Evolutionary conservation across 2,888 invertebrate species (phyloP).

Genomic region (Sinohyriopsis cumingii): DNA sequence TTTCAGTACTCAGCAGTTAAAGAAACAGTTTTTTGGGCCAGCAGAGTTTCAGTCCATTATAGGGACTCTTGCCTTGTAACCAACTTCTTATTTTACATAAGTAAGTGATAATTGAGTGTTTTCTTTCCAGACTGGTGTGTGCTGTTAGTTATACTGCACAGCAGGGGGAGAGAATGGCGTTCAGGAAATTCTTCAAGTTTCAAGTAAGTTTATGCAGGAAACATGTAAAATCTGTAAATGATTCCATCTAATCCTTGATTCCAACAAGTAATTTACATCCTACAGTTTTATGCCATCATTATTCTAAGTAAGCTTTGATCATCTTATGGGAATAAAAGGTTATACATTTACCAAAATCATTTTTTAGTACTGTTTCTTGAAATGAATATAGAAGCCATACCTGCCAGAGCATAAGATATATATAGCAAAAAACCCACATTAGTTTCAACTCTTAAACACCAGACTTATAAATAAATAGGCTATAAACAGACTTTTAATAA

Average conservation of each 20-base stretch:
- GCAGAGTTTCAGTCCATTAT: neutral
- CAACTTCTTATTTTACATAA: neutral
- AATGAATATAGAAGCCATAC: no score
- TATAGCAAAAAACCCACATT: no score
- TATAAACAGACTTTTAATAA: no score
- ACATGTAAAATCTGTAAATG: neutral
- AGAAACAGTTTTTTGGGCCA: neutral
- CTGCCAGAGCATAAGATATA: no score
- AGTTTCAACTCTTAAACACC: no score
- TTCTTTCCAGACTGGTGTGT: constrained; percentile 85
- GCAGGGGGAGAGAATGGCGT: constrained; percentile 82
- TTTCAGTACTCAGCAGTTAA: no score
- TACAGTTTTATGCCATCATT: neutral
- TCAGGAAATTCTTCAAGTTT: constrained; percentile 98
- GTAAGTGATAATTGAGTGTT: constrained; percentile 2
- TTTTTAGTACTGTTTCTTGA: no score
- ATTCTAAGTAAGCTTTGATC: no score
- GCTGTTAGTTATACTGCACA: constrained; percentile 92
- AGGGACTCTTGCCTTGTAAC: neutral
- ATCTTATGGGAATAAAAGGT: no score
- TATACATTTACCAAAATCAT: no score
- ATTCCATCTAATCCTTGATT: neutral
- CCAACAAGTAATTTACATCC: neutral
- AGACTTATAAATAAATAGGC: no score
- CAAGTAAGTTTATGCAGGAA: constrained; percentile 64